Evolutionary conservation across 2,888 invertebrate species (phyloP).

Genomic region (Microchrysa polita): DNA sequence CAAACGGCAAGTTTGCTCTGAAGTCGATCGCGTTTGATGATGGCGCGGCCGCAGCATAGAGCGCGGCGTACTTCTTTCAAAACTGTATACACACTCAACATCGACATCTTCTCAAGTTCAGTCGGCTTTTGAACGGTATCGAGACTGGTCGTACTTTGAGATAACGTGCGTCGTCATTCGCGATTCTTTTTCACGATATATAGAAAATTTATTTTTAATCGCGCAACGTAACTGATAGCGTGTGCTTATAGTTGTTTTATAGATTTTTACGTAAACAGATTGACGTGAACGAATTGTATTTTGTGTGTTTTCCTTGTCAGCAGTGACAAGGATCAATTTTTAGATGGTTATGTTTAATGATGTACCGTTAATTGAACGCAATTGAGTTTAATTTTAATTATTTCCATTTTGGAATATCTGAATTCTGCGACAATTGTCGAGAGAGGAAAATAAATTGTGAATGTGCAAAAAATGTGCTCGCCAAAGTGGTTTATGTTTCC

Average conservation of each 20-base stretch:
- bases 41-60: conserved; percentile 33
- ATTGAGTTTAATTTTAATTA: too few species aligned
- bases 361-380: too few species aligned
- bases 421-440: too few species aligned
- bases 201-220: too few species aligned
- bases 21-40: conserved; percentile 19
- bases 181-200: not conserved
- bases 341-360: too few species aligned
- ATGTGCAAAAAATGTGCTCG: conserved; percentile 15
- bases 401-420: too few species aligned
- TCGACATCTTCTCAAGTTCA: conserved; percentile 32
- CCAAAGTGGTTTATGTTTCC: not conserved
- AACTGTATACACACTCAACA: too few species aligned
- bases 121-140: conserved; percentile 27
- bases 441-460: not conserved
- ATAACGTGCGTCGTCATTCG: not conserved
- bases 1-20: conserved; percentile 37
- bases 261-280: too few species aligned
- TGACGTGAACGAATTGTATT: not conserved
- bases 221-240: too few species aligned
- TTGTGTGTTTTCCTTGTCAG: too few species aligned
- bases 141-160: conserved; percentile 9
- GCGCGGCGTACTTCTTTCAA: conserved; percentile 42
- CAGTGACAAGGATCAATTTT: too few species aligned
- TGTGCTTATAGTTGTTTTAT: too few species aligned